These are phyloP conservation scores for Agapornis canus DNA, from an alignment of 2,797 vertebrate species.

Conservation along the genomic window DNA sequence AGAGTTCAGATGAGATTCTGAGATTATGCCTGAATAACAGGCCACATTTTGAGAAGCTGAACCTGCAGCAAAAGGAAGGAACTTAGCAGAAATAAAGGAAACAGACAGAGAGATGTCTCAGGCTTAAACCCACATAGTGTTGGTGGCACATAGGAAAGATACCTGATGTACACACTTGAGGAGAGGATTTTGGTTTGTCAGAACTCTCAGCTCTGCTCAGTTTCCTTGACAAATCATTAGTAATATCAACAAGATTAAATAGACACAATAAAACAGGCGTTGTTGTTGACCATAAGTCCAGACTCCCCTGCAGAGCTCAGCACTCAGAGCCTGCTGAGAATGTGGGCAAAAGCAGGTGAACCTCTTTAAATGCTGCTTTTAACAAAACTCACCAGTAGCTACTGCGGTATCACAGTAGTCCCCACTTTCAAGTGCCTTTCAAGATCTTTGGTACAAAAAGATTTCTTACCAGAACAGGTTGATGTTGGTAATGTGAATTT, in stretches of 20 bases:
- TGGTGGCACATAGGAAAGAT: background rate
- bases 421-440: background rate
- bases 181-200: background rate
- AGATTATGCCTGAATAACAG: background rate
- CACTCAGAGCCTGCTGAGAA: background rate
- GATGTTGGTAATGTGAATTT: background rate
- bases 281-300: background rate
- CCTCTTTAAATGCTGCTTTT: background rate
- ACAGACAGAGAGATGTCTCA: background rate
- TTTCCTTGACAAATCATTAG: background rate
- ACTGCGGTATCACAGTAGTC: background rate
- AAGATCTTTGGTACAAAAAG: background rate
- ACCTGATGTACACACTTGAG: fast-evolving
- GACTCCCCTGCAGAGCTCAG: background rate
- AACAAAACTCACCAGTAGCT: background rate
- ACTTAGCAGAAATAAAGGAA: background rate
- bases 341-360: background rate
- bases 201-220: background rate
- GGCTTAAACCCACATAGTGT: background rate
- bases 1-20: constrained; percentile 48
- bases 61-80: background rate
- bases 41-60: background rate
- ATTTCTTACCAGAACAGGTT: background rate
- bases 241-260: background rate
- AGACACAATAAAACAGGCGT: background rate